A percentile compares a stretch with the other conserved stretches of the same genome.
Conservation (phyloP, 2,888 invertebrate genomes). For the Agrochola circellaris region DNA sequence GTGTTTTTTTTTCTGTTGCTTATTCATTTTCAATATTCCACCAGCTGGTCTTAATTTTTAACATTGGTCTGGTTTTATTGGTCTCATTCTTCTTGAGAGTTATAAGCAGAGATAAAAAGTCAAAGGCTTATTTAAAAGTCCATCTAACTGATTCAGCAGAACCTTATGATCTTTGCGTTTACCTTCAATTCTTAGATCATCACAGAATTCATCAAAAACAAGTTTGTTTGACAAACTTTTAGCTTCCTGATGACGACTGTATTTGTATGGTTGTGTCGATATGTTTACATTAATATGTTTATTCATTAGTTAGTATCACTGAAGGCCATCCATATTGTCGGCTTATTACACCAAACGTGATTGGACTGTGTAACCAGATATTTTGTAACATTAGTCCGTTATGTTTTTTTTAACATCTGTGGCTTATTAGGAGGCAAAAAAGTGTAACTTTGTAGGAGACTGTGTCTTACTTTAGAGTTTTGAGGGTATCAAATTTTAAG, state of each 20-base stretch:
- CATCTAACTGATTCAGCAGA: neutral
- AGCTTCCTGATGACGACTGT: conserved; percentile 56
- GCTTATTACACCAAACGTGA: conserved; percentile 62
- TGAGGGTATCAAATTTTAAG: conserved; percentile 31
- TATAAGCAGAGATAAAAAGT: neutral
- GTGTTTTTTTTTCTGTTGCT: conserved; percentile 8
- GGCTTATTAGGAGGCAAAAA: conserved; percentile 25
- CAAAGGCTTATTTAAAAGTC: neutral
- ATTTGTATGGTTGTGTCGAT: conserved; percentile 45
- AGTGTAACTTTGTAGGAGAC: conserved; percentile 15
- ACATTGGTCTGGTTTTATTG: neutral
- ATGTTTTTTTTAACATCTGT: conserved; percentile 37
- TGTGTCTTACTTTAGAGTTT: conserved; percentile 24
- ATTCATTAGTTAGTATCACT: conserved; percentile 62
- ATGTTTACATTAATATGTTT: conserved; percentile 61
- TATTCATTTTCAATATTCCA: conserved; percentile 28
- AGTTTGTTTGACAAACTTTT: conserved; percentile 30
- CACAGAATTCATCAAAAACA: conserved; percentile 33
- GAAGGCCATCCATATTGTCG: conserved; percentile 62
- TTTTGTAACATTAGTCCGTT: conserved; percentile 36
- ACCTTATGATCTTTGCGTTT: neutral
- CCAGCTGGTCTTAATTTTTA: conserved; percentile 16
- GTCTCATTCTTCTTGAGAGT: no score
- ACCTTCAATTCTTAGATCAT: conserved; percentile 52
- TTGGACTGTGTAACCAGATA: conserved; percentile 60